Base-by-base conservation (phyloP, 2,113 vertebrate species). In the Acinonyx jubatus region DNA sequence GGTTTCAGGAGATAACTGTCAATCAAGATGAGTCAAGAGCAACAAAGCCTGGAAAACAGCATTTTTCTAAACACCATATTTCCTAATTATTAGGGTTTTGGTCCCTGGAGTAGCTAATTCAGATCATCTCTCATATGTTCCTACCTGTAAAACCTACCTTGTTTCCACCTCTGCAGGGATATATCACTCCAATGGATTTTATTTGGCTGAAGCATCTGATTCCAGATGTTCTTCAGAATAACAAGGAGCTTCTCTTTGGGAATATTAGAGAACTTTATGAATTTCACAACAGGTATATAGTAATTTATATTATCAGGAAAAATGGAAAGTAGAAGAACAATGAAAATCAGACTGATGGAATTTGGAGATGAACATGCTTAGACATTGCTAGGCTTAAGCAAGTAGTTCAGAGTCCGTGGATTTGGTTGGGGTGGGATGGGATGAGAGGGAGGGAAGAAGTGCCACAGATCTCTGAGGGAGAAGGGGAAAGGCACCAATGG, bases 241-340 rank as follows among this genome's bases (percentile, higher is more conserved):
- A 99, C 98, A 99, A 99, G 81, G 99, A 99, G 13, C 97, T 99
- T 95, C 99, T 99, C 74, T 99, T 99, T 94, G 99, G 99, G 52
- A 99, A 99, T 97, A 99, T 99, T 79, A 98, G 98, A 25, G 99
- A 99, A 98, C 99, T 99, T 95, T 99, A 99, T 1, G 99, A 99
- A 63, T 99, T 99, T 98, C 99, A 99, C 97, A 99, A 99, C 98
- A 99, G 99, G 99, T 99, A 98, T 0, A 29, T 94, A 93, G 21
- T 36, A 31, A 79, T 86, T 91, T 55, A 50, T 2, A 50, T 68
- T 45, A 65, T 61, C 52, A 25, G 16, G 36, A 25, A 48, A 86
- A 69, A 71, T 16, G n/a, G 25, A 79, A 74, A 65, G 36, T 41
- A 83, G 78, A 33, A 83, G n/a, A 76, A 66, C 18, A n/a, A 25